phyloP scores from a whole-genome alignment of 2,113 vertebrate species.

The Ameiurus melas region DNA sequence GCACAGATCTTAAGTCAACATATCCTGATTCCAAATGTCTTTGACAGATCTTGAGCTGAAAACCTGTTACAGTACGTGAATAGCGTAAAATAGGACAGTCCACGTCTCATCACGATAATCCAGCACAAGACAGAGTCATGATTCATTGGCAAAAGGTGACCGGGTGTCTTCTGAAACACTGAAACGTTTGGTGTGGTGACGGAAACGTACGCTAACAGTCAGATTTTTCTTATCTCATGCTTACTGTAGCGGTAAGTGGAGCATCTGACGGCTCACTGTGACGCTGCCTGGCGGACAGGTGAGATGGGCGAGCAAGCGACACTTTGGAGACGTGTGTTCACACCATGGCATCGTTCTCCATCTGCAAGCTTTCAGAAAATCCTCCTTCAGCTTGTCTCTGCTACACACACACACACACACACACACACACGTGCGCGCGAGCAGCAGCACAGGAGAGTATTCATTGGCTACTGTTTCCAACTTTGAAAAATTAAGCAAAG shows the following conservation, averaged over 20 bases:
- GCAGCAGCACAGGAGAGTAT: slow-evolving; percentile 37
- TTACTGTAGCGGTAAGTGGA: slow-evolving; percentile 76
- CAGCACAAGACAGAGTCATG: slow-evolving; percentile 59
- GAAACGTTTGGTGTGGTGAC: slow-evolving; percentile 25
- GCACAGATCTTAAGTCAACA: slow-evolving; percentile 51
- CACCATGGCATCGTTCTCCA: slow-evolving; percentile 74
- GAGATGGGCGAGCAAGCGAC: slow-evolving; percentile 71
- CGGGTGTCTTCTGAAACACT: slow-evolving; percentile 29
- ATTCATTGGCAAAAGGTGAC: slow-evolving; percentile 49
- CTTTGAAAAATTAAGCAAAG: slow-evolving; percentile 36
- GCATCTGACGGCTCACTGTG: slow-evolving; percentile 75
- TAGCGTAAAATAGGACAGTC: neutral
- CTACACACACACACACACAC: slow-evolving; percentile 24
- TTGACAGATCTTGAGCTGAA: slow-evolving; percentile 47
- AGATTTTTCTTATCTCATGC: slow-evolving; percentile 65
- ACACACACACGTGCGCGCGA: slow-evolving; percentile 24
- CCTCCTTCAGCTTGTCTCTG: slow-evolving; percentile 51
- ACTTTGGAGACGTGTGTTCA: slow-evolving; percentile 73
- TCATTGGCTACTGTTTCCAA: slow-evolving; percentile 43
- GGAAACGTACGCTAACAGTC: slow-evolving; percentile 39
- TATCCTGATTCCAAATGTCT: slow-evolving; percentile 48
- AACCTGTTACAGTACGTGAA: slow-evolving; percentile 15
- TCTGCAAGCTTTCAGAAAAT: slow-evolving; percentile 71
- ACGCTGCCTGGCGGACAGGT: slow-evolving; percentile 75
- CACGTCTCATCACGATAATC: slow-evolving; percentile 24